Evolutionary conservation across 1,140 invertebrate genomes (phyloP), one percentile per base, ranked within the genome.

Genomic region (Lepidostoma basale): DNA sequence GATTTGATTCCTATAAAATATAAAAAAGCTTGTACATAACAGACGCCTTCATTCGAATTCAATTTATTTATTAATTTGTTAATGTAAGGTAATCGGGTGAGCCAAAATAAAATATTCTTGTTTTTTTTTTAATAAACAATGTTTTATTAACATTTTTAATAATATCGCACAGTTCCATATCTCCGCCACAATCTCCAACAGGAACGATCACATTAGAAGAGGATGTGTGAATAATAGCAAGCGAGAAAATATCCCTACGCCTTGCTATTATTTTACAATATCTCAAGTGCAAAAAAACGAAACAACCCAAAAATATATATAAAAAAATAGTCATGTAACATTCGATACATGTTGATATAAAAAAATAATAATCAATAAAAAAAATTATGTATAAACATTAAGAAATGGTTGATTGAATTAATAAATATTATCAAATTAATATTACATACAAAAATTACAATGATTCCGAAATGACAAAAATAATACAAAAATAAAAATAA

Each of bases 51-150:
- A n/a, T n/a, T n/a, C n/a, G n/a, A n/a, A n/a, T n/a, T n/a, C n/a
- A n/a, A n/a, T n/a, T n/a, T n/a, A n/a, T n/a, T n/a, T n/a, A n/a
- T n/a, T n/a, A n/a, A n/a, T n/a, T n/a, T n/a, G n/a, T n/a, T n/a
- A n/a, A n/a, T n/a, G n/a, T n/a, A n/a, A n/a, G n/a, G n/a, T n/a
- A n/a, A n/a, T n/a, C n/a, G n/a, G n/a, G n/a, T n/a, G n/a, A n/a
- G n/a, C n/a, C n/a, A n/a, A n/a, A n/a, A n/a, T n/a, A n/a, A n/a
- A n/a, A n/a, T n/a, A n/a, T n/a, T n/a, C n/a, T n/a, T n/a, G n/a
- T n/a, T n/a, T n/a, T n/a, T 25, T 30, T 68, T 72, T 65, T 69
- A 62, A 67, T 73, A 73, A 73, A 73, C 70, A 73, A 73, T 73
- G 67, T 73, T 73, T 73, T 70, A 58, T 49, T 67, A 66, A 67